A percentile compares a stretch with the other conserved stretches of the same genome.
These are phyloP conservation scores for Mus caroli DNA, from an alignment of 2,797 vertebrate species.

Conservation along the genomic window DNA sequence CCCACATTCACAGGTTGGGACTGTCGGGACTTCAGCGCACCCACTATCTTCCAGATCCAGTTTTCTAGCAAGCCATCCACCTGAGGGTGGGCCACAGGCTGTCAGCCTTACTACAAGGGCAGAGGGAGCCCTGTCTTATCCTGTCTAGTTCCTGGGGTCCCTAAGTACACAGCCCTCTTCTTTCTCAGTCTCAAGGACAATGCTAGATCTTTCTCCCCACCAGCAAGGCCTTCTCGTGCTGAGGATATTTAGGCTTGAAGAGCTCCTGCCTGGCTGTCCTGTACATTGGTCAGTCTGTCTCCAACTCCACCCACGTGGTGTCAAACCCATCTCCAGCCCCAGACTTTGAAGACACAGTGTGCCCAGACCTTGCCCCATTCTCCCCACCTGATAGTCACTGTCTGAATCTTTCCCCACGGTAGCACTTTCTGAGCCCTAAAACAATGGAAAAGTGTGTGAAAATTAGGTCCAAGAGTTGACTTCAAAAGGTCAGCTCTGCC, in stretches of 20 bases:
- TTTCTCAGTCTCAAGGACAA: not conserved
- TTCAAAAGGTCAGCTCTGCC: not conserved
- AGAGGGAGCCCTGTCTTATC: accelerated
- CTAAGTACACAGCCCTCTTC: not conserved
- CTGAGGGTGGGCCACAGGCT: slow-evolving; percentile 81
- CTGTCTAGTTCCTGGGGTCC: accelerated
- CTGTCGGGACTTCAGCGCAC: slow-evolving; percentile 89
- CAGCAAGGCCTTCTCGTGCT: not conserved
- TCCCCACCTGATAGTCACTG: not conserved
- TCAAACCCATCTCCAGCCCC: not conserved
- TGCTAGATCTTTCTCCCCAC: not conserved
- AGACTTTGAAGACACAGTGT: not conserved
- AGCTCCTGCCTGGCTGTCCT: not conserved
- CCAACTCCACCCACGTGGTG: not conserved
- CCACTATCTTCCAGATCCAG: slow-evolving; percentile 93
- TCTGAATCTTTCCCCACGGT: not conserved
- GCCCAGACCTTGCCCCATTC: not conserved
- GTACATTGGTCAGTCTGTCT: not conserved
- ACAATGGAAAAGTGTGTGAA: not conserved
- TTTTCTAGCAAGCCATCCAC: slow-evolving; percentile 93
- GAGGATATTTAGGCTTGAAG: not conserved
- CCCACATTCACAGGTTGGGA: slow-evolving; percentile 91
- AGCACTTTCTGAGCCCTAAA: not conserved
- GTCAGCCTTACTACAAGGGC: not conserved
- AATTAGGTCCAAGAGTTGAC: not conserved